Evolutionary conservation across 2,113 vertebrate species (phyloP).

Genomic region (Todiramphus chloris): DNA sequence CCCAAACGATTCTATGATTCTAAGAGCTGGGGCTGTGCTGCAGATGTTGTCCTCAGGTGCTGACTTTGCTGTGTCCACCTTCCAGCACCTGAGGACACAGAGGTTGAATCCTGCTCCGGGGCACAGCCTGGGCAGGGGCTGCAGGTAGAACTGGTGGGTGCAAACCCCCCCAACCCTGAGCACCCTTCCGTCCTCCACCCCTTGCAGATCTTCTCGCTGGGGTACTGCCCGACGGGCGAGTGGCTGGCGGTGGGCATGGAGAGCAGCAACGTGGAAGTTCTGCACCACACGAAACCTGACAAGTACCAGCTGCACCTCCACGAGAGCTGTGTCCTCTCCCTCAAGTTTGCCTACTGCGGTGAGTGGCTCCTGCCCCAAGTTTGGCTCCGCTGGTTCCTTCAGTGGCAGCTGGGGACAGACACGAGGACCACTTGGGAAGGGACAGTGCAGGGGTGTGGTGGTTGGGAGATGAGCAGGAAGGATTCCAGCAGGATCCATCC

Average conservation of each 20-base stretch:
- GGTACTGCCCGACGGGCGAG: constrained; percentile 95
- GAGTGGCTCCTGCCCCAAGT: fast-evolving
- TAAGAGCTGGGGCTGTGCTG: no score
- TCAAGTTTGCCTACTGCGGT: constrained; percentile 96
- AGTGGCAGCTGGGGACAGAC: fast-evolving
- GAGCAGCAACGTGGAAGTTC: constrained; percentile 97
- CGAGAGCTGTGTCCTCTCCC: constrained; percentile 96
- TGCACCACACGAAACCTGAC: constrained; percentile 96
- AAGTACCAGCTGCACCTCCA: constrained; percentile 98
- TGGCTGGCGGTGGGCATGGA: constrained; percentile 98
- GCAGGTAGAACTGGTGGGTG: neutral
- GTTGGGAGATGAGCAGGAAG: fast-evolving
- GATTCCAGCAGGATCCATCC: neutral
- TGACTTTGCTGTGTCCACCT: no score
- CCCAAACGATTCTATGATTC: neutral
- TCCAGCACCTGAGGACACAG: no score
- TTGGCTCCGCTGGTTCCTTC: neutral
- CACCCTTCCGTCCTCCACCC: neutral
- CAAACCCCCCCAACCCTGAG: neutral
- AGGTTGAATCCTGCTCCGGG: neutral
- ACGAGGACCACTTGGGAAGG: neutral
- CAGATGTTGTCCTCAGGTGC: no score
- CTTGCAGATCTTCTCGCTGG: constrained; percentile 91
- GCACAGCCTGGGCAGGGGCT: neutral
- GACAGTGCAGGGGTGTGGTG: fast-evolving